phyloP scores from a whole-genome alignment of 53 echinoderm and acorn worm genomes.

The Actinopyga echinites region DNA sequence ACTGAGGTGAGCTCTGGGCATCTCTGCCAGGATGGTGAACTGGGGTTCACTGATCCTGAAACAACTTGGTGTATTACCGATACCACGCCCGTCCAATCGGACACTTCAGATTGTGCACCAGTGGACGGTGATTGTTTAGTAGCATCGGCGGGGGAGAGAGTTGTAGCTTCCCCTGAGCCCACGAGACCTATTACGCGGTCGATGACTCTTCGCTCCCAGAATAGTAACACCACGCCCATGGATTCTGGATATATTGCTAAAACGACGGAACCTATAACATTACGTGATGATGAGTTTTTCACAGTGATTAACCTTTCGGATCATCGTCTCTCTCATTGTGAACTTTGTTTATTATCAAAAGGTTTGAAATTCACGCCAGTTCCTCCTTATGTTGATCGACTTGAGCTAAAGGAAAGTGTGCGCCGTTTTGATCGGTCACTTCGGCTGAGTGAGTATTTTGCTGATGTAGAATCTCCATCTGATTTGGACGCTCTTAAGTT shows the following conservation, averaged over 20 bases:
- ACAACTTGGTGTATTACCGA: too few relatives aligned
- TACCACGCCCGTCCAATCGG: too few relatives aligned
- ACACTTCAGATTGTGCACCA: too few relatives aligned
- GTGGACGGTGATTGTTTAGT: too few relatives aligned
- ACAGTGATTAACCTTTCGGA: neutral
- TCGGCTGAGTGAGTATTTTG: neutral
- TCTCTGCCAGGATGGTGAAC: too few relatives aligned
- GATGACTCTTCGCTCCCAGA: too few relatives aligned
- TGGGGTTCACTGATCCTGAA: too few relatives aligned
- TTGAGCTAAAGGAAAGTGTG: neutral
- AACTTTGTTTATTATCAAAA: neutral
- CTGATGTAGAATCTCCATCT: neutral
- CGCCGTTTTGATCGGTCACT: neutral
- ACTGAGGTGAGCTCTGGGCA: too few relatives aligned
- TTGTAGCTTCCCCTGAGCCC: too few relatives aligned
- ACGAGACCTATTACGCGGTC: too few relatives aligned
- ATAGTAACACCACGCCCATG: neutral
- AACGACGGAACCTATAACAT: neutral
- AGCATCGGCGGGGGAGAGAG: too few relatives aligned
- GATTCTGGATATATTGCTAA: neutral
- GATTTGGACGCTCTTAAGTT: neutral
- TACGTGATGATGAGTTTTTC: conserved; percentile 2
- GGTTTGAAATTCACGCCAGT: neutral
- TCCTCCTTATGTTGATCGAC: conserved; percentile 11
- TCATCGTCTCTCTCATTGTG: neutral